A percentile compares a stretch with the other conserved stretches of the same genome.
Evolutionary conservation across 2,797 vertebrate genomes (phyloP).

Genomic region (Neoniphon sammara): DNA sequence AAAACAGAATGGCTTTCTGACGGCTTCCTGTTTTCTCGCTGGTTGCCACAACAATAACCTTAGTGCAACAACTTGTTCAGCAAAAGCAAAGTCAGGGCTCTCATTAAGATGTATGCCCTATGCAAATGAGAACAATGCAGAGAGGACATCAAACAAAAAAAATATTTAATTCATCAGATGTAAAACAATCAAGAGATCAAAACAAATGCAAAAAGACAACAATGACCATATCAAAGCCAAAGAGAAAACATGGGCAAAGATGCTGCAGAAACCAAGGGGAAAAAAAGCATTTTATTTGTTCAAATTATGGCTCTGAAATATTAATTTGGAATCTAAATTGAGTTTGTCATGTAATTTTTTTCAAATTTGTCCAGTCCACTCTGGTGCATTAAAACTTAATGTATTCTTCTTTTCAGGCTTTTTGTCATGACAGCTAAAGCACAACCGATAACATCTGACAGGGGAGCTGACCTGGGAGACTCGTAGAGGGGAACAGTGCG

Average conservation of each 20-base stretch:
- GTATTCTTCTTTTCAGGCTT: not conserved
- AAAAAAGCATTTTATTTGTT: not conserved
- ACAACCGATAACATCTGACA: not conserved
- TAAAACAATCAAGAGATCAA: too few species aligned
- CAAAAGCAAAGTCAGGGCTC: not conserved
- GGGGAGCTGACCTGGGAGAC: conserved; percentile 90
- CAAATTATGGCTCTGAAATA: conserved; percentile 8
- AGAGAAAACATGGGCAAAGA: not conserved
- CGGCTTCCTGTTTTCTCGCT: conserved; percentile 17
- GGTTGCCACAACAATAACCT: not conserved
- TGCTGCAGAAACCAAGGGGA: conserved; percentile 30
- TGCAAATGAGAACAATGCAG: not conserved
- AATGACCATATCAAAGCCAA: conserved; percentile 12
- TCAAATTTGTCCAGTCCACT: not conserved
- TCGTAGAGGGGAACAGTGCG: conserved; percentile 97
- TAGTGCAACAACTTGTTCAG: conserved; percentile 32
- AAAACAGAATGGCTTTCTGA: conserved; percentile 2
- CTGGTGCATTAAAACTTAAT: not conserved
- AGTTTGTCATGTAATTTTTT: too few species aligned
- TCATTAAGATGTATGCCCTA: not conserved
- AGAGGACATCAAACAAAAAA: not conserved
- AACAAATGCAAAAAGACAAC: conserved; percentile 5
- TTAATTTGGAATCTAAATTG: not conserved
- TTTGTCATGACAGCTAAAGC: not conserved
- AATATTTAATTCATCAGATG: not conserved